Conservation (phyloP, 2,797 vertebrate species). For the Coracias cyanogaster region DNA sequence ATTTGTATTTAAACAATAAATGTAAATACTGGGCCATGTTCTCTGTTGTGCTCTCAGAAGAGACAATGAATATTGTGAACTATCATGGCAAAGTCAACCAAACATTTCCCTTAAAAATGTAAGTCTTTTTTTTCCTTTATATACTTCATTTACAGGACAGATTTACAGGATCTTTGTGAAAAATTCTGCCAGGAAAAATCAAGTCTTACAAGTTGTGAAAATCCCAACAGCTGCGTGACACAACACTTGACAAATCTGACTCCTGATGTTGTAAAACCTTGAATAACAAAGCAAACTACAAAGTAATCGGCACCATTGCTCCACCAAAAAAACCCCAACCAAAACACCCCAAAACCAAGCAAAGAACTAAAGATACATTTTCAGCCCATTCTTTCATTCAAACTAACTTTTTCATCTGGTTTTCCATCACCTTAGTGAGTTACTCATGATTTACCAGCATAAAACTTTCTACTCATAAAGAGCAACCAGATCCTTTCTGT, state of each 20-base stretch:
- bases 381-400: not conserved
- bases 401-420: not conserved
- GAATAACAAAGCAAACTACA: not conserved
- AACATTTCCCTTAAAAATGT: not conserved
- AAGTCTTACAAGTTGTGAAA: not conserved
- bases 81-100: not conserved
- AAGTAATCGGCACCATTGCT: not conserved
- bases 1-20: not conserved
- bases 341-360: not conserved
- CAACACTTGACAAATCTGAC: not conserved
- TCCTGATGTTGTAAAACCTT: not conserved
- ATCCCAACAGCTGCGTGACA: not conserved
- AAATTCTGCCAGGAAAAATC: not conserved
- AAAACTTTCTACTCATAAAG: not conserved
- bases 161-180: not conserved
- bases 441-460: not conserved
- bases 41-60: not conserved
- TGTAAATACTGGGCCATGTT: not conserved
- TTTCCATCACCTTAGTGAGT: not conserved
- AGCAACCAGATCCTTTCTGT: not conserved
- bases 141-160: not conserved
- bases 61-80: not conserved
- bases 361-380: not conserved
- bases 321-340: not conserved
- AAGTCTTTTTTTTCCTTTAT: not conserved